Base-by-base conservation (phyloP, 2,888 invertebrate genomes). In the Pycnomerus fuliginosus region DNA sequence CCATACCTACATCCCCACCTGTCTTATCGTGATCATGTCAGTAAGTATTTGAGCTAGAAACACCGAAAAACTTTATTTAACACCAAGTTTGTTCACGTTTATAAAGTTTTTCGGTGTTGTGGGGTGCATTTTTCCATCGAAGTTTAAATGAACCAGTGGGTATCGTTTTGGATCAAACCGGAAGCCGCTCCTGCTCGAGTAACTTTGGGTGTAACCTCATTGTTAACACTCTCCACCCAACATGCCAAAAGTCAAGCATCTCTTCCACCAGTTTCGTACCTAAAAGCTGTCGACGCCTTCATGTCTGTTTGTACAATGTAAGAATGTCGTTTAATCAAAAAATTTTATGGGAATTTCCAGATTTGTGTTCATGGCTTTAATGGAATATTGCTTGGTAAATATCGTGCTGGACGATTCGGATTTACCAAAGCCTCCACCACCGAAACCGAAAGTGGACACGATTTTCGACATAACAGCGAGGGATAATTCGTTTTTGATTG, bases 211-310 rank as follows among this genome's bases (percentile, higher is more conserved):
- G 93, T 94, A 44, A 93, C 93, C 45, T 92, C 92, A 16, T 74
- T 93, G 24, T 80, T 93, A 34, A 93, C 93, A 2, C 75, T 93
- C 1, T 91, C 91, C 8, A 93, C 93, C 1, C 93, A 93, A 65
- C 93, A 93, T 69, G 93, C 93, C 8, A 93, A 93, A 74, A 92
- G 91, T 51, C 92, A 93, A 69, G 89, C 92, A n/a, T 87, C 91
- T 17, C 73, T 93, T 13, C 94, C 94, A 1, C 92, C 94, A 0
- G 95, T 95, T 2, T 94, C 94, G 1, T 95, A 95, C 69, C 75
- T 94, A 30, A 95, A 93, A 70, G 91, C 92, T 0, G 91, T 93
- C 2, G 92, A 93, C 64, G 90, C 89, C 1, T 93, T 92, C 66
- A 93, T 93, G 92, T 91, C 91, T 10, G 89, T 89, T 12, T 93